These are phyloP conservation scores for Apteryx mantelli DNA, from an alignment of 2,113 vertebrate species.

Conservation along the genomic window DNA sequence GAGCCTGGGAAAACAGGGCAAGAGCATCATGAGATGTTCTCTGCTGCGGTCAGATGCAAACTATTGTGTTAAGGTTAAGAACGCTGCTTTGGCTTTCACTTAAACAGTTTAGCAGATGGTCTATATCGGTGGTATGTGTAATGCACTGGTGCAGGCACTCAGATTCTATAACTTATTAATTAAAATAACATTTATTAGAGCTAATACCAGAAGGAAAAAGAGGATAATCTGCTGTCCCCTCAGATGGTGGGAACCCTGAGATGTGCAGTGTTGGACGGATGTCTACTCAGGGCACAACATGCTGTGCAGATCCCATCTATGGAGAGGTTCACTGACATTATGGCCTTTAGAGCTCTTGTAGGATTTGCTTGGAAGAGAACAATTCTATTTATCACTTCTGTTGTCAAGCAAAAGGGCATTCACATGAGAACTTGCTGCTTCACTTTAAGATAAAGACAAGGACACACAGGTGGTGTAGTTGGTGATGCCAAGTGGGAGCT, in stretches of 20 bases:
- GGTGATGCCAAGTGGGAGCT: neutral
- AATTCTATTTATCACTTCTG: neutral
- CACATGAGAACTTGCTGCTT: neutral
- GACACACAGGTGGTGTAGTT: neutral
- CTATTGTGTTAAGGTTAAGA: neutral
- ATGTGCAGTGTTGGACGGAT: too few species aligned
- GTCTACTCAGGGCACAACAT: rapidly evolving
- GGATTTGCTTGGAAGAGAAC: neutral
- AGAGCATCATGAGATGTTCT: neutral
- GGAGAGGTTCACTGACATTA: rapidly evolving
- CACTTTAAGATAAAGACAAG: neutral
- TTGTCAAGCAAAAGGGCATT: neutral
- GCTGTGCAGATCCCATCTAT: rapidly evolving
- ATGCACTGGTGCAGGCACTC: neutral
- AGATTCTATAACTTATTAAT: neutral
- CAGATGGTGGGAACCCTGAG: neutral
- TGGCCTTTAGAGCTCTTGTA: neutral
- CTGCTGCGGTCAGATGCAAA: neutral
- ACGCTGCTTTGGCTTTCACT: neutral
- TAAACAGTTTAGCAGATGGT: conserved; percentile 3
- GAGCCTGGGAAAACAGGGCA: neutral
- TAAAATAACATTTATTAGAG: neutral
- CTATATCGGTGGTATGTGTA: neutral
- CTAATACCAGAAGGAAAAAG: neutral
- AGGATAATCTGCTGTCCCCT: neutral